Conservation (phyloP, 2,888 invertebrate genomes). For the Nephrocerus scutellatus region DNA sequence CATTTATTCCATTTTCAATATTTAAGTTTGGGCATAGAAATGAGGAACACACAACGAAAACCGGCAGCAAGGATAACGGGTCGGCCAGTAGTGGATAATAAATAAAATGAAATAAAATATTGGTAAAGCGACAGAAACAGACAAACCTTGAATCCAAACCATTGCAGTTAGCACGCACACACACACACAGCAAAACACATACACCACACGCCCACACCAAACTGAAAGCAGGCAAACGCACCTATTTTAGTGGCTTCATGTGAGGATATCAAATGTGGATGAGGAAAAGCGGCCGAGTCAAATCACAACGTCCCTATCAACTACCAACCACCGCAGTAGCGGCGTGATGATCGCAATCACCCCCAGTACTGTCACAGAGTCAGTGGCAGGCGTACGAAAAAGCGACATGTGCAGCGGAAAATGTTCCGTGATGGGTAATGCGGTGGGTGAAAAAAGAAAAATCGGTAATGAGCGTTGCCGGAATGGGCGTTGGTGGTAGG, state of each 20-base stretch:
- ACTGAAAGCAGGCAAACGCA: conserved; percentile 7
- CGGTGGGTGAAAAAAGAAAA: conserved; percentile 15
- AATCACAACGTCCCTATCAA: background rate
- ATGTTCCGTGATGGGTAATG: conserved; percentile 3
- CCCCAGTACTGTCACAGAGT: conserved; percentile 7
- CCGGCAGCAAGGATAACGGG: too few relatives aligned
- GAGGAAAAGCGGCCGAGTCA: conserved; percentile 19
- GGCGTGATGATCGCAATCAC: too few relatives aligned
- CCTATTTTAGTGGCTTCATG: background rate
- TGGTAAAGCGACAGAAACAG: background rate
- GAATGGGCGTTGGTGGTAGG: too few relatives aligned
- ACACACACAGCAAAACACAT: background rate
- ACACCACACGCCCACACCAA: conserved; percentile 8
- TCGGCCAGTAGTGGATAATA: conserved; percentile 21
- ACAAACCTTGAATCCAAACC: background rate
- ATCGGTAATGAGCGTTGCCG: conserved; percentile 17
- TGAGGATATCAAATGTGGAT: conserved; percentile 10
- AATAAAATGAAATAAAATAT: conserved; percentile 8
- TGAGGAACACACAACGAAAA: too few relatives aligned
- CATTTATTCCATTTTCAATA: too few relatives aligned
- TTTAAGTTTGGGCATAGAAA: too few relatives aligned
- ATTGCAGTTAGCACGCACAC: background rate
- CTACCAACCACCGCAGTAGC: too few relatives aligned
- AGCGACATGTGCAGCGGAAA: background rate
- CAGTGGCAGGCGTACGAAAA: conserved; percentile 22